Base-by-base conservation (phyloP, 1,140 invertebrate genomes). In the Bombus confusus region DNA sequence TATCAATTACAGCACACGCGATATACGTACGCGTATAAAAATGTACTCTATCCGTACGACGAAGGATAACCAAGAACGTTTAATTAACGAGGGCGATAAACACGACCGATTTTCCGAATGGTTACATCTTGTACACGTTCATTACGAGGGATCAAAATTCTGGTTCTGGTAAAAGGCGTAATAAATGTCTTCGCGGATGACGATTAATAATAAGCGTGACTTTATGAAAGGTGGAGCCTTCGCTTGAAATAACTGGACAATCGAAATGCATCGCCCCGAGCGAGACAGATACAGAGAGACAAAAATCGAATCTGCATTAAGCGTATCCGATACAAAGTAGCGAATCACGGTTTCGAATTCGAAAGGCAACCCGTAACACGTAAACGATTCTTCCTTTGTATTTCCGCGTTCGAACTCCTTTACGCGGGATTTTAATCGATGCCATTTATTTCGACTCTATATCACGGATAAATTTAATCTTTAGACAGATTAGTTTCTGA, bases 91-190 rank as follows among this genome's bases (percentile, higher is more conserved):
- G 37, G 2, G 57, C 75, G 39, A 62, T 52, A 34, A 76, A 62
- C 57, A 13, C 57, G 47, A 47, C 47, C 47, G 9, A 34, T 28
- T 47, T n/a, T 69, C 9, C 22, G 18, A 66, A n/a, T 34, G 31
- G 18, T 18, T 47, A 18, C 47, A 47, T 47, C 47, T 8, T 34
- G 41, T 43, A 64, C 62, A 10, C 25, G 76, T 86, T 86, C 66
- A 85, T 79, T 83, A 84, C 84, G 73, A 5, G 15, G 8, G 10
- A 9, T n/a, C 10, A 41, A 77, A 77, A 22, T 47, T 18, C 47
- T 47, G 47, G 47, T 39, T 18, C 1, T 22, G 62, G 62, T 66
- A 79, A 79, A 79, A 79, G 77, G 77, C 62, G 6, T 37, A 25
- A n/a, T 25, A 12, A 72, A 41, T 28, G 37, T 74, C 74, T 13